These are phyloP conservation scores for Fulmarus glacialis DNA, from an alignment of 2,113 vertebrate genomes.

Conservation along the genomic window DNA sequence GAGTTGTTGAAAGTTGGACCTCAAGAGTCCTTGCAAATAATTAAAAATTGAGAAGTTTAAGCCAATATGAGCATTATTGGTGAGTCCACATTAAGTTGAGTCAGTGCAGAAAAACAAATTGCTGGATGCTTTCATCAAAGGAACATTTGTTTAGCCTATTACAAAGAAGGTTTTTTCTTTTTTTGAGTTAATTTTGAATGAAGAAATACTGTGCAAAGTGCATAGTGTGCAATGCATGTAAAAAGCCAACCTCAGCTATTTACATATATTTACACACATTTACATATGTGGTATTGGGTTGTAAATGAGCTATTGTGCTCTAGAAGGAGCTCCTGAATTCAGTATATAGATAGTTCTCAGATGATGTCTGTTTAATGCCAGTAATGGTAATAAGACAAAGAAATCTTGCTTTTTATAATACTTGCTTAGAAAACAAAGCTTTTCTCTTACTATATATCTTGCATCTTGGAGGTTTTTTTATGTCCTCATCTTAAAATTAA, in stretches of 20 bases:
- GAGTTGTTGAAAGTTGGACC: neutral
- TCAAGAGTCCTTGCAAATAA: neutral
- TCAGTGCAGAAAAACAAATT: neutral
- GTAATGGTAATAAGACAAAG: neutral
- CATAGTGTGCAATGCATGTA: neutral
- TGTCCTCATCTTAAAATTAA: neutral
- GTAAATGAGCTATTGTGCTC: neutral
- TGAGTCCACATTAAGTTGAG: neutral
- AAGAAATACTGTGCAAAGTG: neutral
- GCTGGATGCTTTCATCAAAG: neutral
- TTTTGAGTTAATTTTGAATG: neutral
- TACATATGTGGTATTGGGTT: neutral
- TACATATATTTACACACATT: neutral
- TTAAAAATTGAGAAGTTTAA: neutral
- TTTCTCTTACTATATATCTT: neutral
- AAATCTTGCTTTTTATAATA: neutral
- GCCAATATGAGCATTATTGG: neutral
- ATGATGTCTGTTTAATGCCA: neutral
- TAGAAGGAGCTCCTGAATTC: neutral
- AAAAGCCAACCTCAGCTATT: neutral
- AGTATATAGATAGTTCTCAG: neutral
- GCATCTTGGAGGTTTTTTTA: neutral
- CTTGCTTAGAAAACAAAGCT: neutral
- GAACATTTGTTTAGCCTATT: neutral
- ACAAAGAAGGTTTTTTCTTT: neutral